Base-by-base conservation (phyloP, 2,113 vertebrate species). In the Thunnus maccoyii region DNA sequence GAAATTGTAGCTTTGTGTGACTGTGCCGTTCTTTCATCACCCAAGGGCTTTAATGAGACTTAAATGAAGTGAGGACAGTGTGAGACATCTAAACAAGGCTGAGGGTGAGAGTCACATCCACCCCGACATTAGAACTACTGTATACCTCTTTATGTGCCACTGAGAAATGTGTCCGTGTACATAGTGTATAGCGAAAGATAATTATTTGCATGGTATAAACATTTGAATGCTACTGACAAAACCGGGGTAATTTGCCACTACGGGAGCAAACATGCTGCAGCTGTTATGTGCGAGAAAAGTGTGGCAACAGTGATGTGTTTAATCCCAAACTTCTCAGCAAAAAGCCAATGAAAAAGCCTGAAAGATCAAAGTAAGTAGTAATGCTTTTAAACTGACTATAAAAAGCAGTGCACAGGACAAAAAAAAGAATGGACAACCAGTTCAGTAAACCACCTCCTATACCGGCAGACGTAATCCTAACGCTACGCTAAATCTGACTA, bases 141-240 rank as follows among this genome's bases (percentile, higher is more conserved):
- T 86, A 70, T 60, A 82, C 78, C 61, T 86, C 80, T 77, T 13
- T 50, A 87, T 30, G 79, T 79, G 82, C 88, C 76, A 81, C 82
- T 66, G 75, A 85, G 30, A 54, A 62, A 74, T 17, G 3, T 71
- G 64, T 78, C 57, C 30, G 14, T 90, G 86, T 84, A 90, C 72
- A 85, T 84, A 81, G 51, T 93, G 76, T 86, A 79, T 69, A 82
- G 55, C 63, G 54, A 60, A 58, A 79, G 82, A 76, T 78, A 46
- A 22, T 76, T 64, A 54, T 57, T 50, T 86, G 82, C 87, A 90
- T 88, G 86, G 83, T 69, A 60, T 71, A 36, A 66, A 68, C 44
- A 44, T 72, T 67, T 69, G 77, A 83, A 82, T 80, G 74, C 47
- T 62, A 16, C 20, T 85, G 56, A 79, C 48, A 56, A 62, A 65